These are phyloP conservation scores for Saimiri boliviensis DNA, from an alignment of 2,113 vertebrate genomes.

Conservation along the genomic window DNA sequence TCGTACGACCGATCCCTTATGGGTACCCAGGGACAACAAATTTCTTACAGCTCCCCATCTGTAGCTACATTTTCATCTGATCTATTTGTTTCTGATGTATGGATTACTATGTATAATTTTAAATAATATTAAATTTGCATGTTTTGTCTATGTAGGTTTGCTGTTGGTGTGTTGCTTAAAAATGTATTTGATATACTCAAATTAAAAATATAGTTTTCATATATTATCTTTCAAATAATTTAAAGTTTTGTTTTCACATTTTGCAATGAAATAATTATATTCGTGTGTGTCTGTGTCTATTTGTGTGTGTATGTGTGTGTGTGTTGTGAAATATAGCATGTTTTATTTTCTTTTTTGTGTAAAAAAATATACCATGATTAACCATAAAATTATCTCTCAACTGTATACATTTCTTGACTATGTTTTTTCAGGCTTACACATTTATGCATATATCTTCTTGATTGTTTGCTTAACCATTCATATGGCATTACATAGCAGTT, in stretches of 20 bases:
- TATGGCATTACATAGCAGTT: neutral
- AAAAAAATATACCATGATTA: neutral
- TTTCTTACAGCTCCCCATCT: neutral
- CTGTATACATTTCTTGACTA: neutral
- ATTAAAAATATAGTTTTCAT: neutral
- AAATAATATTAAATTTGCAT: neutral
- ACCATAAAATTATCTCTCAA: neutral
- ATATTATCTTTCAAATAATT: neutral
- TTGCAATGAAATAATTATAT: neutral
- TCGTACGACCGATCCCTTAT: neutral
- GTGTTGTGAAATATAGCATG: neutral
- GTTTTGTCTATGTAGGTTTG: neutral
- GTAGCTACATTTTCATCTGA: neutral
- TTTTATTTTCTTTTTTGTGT: neutral
- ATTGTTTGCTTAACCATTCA: neutral
- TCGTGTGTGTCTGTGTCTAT: neutral
- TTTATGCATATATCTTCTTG: neutral
- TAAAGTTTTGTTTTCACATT: neutral
- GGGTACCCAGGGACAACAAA: neutral
- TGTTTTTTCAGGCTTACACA: neutral
- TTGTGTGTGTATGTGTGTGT: neutral
- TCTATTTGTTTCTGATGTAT: neutral
- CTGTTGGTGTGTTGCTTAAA: neutral
- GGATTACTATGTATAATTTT: neutral
- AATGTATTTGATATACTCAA: neutral